Base-by-base conservation (phyloP, 1,140 invertebrate species). In the Bombus polaris region DNA sequence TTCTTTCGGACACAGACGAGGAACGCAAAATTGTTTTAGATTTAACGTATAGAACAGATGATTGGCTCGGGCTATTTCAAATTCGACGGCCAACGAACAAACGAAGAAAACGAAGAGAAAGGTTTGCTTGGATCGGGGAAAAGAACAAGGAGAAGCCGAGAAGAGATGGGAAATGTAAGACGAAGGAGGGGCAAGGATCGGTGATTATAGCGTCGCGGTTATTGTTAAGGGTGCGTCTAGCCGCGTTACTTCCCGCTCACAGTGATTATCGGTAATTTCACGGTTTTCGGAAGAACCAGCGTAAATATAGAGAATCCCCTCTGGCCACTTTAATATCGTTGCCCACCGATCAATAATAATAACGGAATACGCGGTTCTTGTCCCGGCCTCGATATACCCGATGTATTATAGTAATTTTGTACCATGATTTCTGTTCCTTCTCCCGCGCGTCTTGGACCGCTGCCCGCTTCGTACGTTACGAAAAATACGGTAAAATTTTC, bases 381-480 rank as follows among this genome's bases (percentile, higher is more conserved):
- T 93, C 90, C 81, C 86, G 92, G 87, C 86, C 81, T 44, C 88
- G 87, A 87, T 91, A 93, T 86, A 91, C 88, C 86, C 87, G 71
- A 79, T 72, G 91, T 95, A 95, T 95, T 94, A 95, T 94, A 95
- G 94, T 95, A 95, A 95, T 95, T 95, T 95, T 79, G 81, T 73
- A 42, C 62, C 82, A 80, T 72, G 76, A 70, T 74, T 82, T 90
- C 85, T 70, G 72, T 82, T 59, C 68, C 44, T 39, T 73, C 76
- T 13, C 62, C 44, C 15, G 85, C 83, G 35, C 70, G 15, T 75
- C 66, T 87, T 81, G 66, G 81, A 42, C 72, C 77, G 59, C 15
- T 79, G 83, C 65, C 75, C 82, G 75, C 13, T 66, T 8, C 66
- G 79, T 47, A 39, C 53, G 65, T 66, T 59, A 39, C 62, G 42